Base-by-base conservation (phyloP, 2,113 vertebrate genomes). In the Argyrosomus japonicus region DNA sequence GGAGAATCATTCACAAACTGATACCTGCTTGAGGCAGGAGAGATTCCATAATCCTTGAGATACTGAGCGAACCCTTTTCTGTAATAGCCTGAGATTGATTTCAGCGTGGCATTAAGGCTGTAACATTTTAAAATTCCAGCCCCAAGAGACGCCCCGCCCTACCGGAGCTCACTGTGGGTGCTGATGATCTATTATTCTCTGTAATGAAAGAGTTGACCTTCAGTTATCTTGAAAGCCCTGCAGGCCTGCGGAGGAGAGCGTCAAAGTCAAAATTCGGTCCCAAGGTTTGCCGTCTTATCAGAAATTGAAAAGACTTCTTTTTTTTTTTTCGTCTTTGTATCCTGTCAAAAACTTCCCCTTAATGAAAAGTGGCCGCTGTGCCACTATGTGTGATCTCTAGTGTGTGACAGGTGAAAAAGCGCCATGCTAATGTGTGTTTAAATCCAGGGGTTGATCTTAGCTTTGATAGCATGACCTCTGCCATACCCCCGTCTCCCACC, bases 181-280 rank as follows among this genome's bases (percentile, higher is more conserved):
- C 77, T 77, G 86, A 84, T 84, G 77, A 87, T 89, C 80, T 88
- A 85, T 91, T 91, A 91, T 93, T 89, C 88, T 78, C 76, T 72
- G 43, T 88, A 90, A 92, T 89, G 87, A 91, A 90, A 84, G 83
- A 79, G 67, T 73, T 89, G 91, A 91, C 93, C 91, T 91, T 92
- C 87, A 88, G 72, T 84, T 82, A 86, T 88, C 84, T 80, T 67
- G 45, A 84, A 69, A 56, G 74, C 85, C 79, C 83, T 0, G 50
- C 77, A 79, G 83, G 80, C 76, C 65, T 57, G 32, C 6, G 43
- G 54, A 68, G 45, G 68, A 57, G 48, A 69, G 79, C 7, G 36
- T 72, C 85, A 84, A 85, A 91, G 87, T 84, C 85, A 56, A 29
- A 83, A 81, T 75, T 36, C 48, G 45, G 51, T 69, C 84, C 81